Evolutionary conservation across 2,797 vertebrate genomes (phyloP).

Genomic region (Peromyscus melanophrys): DNA sequence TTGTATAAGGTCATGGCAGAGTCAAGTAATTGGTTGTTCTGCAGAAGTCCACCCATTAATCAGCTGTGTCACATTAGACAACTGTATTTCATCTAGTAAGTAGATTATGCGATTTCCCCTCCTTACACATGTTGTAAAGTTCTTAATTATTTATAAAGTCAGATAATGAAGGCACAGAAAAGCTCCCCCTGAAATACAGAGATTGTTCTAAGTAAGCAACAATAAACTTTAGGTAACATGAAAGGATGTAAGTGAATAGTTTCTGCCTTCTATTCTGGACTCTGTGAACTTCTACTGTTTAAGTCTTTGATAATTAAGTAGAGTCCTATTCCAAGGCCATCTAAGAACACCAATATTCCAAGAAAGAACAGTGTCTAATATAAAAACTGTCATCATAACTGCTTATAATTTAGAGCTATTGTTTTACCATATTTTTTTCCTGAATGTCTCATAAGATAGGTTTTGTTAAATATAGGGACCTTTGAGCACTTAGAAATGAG

Average conservation of each 20-base stretch:
- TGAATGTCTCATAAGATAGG: neutral
- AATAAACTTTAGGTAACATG: neutral
- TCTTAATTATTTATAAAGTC: conserved; percentile 29
- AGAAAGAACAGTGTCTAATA: neutral
- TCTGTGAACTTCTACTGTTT: neutral
- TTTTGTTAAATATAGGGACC: neutral
- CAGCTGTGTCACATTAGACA: neutral
- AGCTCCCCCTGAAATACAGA: neutral
- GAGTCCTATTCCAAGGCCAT: neutral
- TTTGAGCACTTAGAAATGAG: neutral
- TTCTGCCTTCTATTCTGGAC: neutral
- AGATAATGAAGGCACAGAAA: conserved; percentile 5
- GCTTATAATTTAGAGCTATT: neutral
- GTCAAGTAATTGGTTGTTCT: neutral
- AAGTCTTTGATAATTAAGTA: neutral
- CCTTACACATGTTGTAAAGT: neutral
- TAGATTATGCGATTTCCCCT: neutral
- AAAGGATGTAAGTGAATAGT: neutral
- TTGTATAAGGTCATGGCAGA: neutral
- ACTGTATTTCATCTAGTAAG: neutral
- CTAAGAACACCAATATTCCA: conserved; percentile 16
- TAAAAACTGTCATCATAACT: neutral
- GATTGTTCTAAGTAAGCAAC: neutral
- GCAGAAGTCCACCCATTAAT: neutral
- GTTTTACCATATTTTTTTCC: neutral